These are phyloP conservation scores for Tetramorium bicarinatum DNA, from an alignment of 2,888 invertebrate species.

Conservation along the genomic window DNA sequence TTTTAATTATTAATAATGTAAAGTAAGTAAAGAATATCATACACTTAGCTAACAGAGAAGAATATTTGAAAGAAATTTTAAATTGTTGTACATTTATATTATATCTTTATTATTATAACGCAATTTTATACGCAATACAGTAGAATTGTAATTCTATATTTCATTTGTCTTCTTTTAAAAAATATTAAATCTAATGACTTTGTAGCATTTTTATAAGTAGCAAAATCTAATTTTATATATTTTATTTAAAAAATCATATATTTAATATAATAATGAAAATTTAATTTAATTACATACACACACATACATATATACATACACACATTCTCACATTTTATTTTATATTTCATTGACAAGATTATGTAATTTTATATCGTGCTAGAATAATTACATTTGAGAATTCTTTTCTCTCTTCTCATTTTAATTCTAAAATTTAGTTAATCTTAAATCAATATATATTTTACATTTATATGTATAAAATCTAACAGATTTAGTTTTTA, in stretches of 20 bases:
- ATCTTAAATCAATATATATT: not conserved
- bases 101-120: not conserved
- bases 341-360: not conserved
- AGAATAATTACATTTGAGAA: not conserved
- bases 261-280: not conserved
- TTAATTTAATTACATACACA: not conserved
- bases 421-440: constrained; percentile 4
- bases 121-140: constrained; percentile 6
- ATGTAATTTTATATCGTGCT: not conserved
- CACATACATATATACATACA: not conserved
- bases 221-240: not conserved
- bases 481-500: constrained; percentile 6
- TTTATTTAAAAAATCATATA: not conserved
- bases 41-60: not conserved
- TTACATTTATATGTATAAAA: not conserved
- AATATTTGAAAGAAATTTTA: not conserved
- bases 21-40: not conserved
- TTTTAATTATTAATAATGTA: not conserved
- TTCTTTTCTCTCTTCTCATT: not conserved
- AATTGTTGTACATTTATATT: not conserved
- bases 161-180: not conserved
- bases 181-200: not conserved
- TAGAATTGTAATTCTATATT: not conserved
- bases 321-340: not conserved
- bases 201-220: not conserved